Conservation (phyloP, 1,140 invertebrate species). For the Probaryconus sp. region DNA sequence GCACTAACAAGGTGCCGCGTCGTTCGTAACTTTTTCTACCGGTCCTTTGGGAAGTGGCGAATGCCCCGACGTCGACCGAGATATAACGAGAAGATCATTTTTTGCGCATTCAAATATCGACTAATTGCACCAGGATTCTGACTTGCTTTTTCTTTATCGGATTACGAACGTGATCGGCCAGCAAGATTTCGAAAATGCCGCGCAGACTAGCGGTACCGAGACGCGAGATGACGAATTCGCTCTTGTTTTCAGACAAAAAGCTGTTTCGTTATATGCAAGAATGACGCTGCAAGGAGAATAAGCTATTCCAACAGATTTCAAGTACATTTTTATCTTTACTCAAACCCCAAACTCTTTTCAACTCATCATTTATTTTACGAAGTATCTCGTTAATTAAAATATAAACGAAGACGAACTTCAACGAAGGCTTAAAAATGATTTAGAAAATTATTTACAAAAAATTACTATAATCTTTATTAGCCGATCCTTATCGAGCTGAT, state of each 20-base stretch:
- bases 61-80: conserved; percentile 60
- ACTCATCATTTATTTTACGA: no score
- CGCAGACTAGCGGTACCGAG: conserved; percentile 31
- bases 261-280: conserved; percentile 8
- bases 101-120: conserved; percentile 79
- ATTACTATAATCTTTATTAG: no score
- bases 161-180: conserved; percentile 68
- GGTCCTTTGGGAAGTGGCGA: conserved; percentile 68
- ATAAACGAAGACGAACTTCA: no score
- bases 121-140: conserved; percentile 78
- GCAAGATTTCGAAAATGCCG: conserved; percentile 67
- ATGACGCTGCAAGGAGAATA: no score
- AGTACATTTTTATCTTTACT: no score
- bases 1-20: conserved; percentile 78
- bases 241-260: conserved; percentile 15
- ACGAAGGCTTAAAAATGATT: no score
- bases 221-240: conserved; percentile 36
- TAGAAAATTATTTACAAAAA: no score
- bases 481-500: no score
- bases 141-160: conserved; percentile 60
- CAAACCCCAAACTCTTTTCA: no score
- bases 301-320: no score
- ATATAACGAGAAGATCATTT: conserved; percentile 75
- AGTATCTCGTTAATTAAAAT: no score
- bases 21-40: conserved; percentile 73